Evolutionary conservation across 2,888 invertebrate species (phyloP).

Genomic region (Phyllotreta cruciferae): DNA sequence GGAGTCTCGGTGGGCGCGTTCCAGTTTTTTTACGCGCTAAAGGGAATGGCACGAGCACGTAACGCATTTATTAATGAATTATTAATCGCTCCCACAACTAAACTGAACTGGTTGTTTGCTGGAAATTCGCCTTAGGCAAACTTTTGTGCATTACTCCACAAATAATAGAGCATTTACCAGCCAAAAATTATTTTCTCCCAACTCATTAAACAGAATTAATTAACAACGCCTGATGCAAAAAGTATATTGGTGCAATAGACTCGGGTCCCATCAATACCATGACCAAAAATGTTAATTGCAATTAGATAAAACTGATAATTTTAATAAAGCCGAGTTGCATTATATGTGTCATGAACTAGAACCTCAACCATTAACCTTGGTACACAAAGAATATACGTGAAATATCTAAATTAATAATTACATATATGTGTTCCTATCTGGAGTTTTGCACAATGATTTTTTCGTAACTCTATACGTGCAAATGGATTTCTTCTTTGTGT

Average conservation of each 20-base stretch:
- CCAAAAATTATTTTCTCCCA: neutral
- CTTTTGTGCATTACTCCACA: too few species aligned
- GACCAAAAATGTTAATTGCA: conserved; percentile 14
- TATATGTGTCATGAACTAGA: conserved; percentile 33
- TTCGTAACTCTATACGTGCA: conserved; percentile 12
- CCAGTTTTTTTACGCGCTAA: conserved; percentile 7
- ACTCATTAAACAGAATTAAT: too few species aligned
- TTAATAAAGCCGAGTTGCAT: conserved; percentile 25
- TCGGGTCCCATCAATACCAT: neutral
- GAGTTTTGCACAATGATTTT: conserved; percentile 17
- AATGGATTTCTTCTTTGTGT: conserved; percentile 23
- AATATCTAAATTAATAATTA: conserved; percentile 20
- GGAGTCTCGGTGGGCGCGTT: conserved; percentile 11
- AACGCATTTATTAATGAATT: conserved; percentile 24
- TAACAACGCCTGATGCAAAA: too few species aligned
- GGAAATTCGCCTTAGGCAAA: neutral
- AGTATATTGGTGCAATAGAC: too few species aligned
- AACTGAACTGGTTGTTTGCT: conserved; percentile 11
- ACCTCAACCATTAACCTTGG: conserved; percentile 32
- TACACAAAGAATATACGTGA: conserved; percentile 14
- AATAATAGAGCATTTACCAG: conserved; percentile 5
- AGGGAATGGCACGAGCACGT: conserved; percentile 23
- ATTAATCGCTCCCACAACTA: conserved; percentile 19
- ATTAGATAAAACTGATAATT: conserved; percentile 17
- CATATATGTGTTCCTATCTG: neutral